Base-by-base conservation (phyloP, 1,140 invertebrate species). In the Drosophila oshimai region DNA sequence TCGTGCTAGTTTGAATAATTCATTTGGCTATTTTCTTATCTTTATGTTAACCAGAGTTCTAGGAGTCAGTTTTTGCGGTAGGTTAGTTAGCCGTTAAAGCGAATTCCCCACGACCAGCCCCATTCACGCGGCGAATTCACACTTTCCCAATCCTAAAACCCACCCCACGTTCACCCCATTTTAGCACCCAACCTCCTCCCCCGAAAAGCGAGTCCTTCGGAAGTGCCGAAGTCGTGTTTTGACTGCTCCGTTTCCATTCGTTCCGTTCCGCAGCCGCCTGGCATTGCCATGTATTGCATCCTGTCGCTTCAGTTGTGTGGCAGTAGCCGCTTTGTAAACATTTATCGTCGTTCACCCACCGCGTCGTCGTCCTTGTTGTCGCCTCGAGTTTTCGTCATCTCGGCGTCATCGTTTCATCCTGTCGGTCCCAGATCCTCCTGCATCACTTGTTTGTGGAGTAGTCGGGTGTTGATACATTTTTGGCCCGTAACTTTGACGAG, bases 291-390 rank as follows among this genome's bases (percentile, higher is more conserved):
- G 65, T 15, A 60, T 34, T 51, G 79, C 79, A 84, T 84, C 79
- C 74, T 79, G 79, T 74, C 64, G 57, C 44, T 50, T 84, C 80
- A 84, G 79, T 84, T 86, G 80, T 80, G 79, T 79, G 80, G 80
- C 79, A 86, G 76, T 72, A 86, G 79, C 80, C 80, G 80, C 75
- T 84, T 84, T 86, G 80, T 80, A 80, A 79, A 84, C 79, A 84
- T 37, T 71, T 64, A 55, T 36, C 78, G 77, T 71, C 64, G 65
- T 72, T 72, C 74, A 80, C 78, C 72, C 42, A 50, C 58, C 79
- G 79, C 58, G 76, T 70, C 74, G 76, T 70, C 74, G 70, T 86
- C 74, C 65, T 87, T 29, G 29, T 51, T 47, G 60, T 61, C 71
- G 65, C 45, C 60, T 54, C 62, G 58, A 65, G 60, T 67, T 67